Base-by-base conservation (phyloP, 2,113 vertebrate species). In the Serilophus lunatus region DNA sequence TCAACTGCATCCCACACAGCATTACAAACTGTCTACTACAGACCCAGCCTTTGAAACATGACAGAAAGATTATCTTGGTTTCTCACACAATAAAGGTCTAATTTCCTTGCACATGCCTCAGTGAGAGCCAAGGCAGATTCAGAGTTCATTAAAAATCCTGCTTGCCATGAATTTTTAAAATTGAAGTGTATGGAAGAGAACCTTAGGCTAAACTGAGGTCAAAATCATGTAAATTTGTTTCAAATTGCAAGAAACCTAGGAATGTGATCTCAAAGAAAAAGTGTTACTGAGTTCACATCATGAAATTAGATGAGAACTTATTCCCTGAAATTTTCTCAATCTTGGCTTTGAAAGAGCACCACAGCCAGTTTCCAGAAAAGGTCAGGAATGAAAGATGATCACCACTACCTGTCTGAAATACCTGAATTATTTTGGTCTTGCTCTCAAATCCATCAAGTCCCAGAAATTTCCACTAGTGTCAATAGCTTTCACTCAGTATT, bases 21-120 rank as follows among this genome's bases (percentile, higher is more conserved):
- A 82, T 71, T 84, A 95, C 72, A 70, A 59, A 86, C 51, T 31
- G 51, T 91, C 95, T 95, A 63, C 91, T 90, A 88, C 45, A 86
- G 82, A 78, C 35, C 47, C 42, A 86, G 80, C 38, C 77, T 96
- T 82, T 86, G 56, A 79, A 90, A 86, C 36, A 22, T 36, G 53
- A 86, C 82, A 82, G 82, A 36, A 95, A 61, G 53, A 97, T 91
- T 81, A 71, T n/a, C 76, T 91, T 59, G 13, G 13, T 45, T 92
- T 84, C 61, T 89, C 54, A 60, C n/a, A 91, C 16, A 76, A 53
- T 57, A 71, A 0, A 51, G 42, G 59, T 71, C 63, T 64, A 65
- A 91, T 91, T 84, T 86, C 53, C 38, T 42, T 57, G 51, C 28
- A 36, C 15, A 22, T 44, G 38, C 60, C 40, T 70, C 42, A 44